A percentile compares a stretch with the other conserved stretches of the same genome.
These are phyloP conservation scores for Hyaena hyaena DNA, from an alignment of 2,113 vertebrate species.

Conservation along the genomic window DNA sequence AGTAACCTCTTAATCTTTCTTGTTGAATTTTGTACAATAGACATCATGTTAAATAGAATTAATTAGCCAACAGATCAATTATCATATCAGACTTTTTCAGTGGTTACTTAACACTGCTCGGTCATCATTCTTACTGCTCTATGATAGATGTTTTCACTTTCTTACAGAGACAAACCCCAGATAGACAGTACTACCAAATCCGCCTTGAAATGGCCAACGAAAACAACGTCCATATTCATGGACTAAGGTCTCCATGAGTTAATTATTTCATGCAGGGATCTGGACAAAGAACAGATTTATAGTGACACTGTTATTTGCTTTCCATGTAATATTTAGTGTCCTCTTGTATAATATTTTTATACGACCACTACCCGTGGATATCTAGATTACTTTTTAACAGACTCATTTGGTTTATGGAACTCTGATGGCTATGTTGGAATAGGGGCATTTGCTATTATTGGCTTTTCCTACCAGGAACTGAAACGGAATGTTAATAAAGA, in stretches of 20 bases:
- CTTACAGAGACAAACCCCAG: background rate
- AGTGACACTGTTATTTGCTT: background rate
- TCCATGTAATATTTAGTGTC: background rate
- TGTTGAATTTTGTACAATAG: background rate
- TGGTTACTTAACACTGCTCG: background rate
- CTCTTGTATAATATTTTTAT: background rate
- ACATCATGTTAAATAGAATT: background rate
- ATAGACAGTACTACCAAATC: background rate
- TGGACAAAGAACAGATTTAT: background rate
- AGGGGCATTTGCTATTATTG: background rate
- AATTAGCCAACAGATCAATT: background rate
- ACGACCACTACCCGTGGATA: background rate
- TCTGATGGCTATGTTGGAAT: background rate
- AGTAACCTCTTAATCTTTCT: background rate
- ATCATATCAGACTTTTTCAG: background rate
- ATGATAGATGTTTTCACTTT: background rate
- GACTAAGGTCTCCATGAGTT: background rate
- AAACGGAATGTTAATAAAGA: background rate
- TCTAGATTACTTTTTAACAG: background rate
- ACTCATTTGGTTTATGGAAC: background rate
- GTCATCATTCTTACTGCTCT: background rate
- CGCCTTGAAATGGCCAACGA: background rate
- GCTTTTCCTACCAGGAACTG: background rate
- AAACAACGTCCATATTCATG: background rate
- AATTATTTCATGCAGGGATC: background rate